phyloP scores from a whole-genome alignment of 2,113 vertebrate genomes.

The Epinephelus fuscoguttatus region DNA sequence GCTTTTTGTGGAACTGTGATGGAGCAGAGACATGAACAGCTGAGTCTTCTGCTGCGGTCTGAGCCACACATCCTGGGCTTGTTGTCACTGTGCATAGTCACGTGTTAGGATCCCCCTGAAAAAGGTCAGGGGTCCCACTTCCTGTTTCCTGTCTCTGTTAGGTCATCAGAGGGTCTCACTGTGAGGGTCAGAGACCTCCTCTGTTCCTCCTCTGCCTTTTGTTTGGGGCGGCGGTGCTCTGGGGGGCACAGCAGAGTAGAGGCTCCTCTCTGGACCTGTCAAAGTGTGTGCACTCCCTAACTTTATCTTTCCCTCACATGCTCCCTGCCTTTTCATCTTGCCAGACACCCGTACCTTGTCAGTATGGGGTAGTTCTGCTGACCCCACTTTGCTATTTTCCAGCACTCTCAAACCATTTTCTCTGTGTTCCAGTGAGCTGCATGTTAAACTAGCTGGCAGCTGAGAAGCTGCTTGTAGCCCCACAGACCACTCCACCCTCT shows the following conservation, averaged over 20 bases:
- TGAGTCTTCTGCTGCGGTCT: conserved; percentile 47
- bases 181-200: conserved; percentile 78
- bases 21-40: conserved; percentile 16
- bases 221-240: conserved; percentile 56
- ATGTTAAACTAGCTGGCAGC: conserved; percentile 3
- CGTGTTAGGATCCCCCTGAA: conserved; percentile 54
- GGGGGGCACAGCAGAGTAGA: conserved; percentile 36
- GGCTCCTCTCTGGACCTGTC: conserved; percentile 66
- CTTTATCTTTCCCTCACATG: conserved; percentile 47
- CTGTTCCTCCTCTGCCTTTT: conserved; percentile 77
- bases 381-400: neutral
- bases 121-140: conserved; percentile 83
- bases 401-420: neutral
- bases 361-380: conserved; percentile 6
- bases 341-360: conserved; percentile 15
- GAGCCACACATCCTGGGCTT: conserved; percentile 60
- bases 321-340: conserved; percentile 28
- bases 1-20: conserved; percentile 16
- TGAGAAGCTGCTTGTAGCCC: conserved; percentile 1
- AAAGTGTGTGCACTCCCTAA: conserved; percentile 57
- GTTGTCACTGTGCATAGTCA: conserved; percentile 68
- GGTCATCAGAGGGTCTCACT: conserved; percentile 84
- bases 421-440: neutral
- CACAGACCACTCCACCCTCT: conserved; percentile 5
- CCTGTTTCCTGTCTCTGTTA: conserved; percentile 86